Evolutionary conservation across 2,797 vertebrate genomes (phyloP).

Genomic region (Triplophysa yarkandensis): DNA sequence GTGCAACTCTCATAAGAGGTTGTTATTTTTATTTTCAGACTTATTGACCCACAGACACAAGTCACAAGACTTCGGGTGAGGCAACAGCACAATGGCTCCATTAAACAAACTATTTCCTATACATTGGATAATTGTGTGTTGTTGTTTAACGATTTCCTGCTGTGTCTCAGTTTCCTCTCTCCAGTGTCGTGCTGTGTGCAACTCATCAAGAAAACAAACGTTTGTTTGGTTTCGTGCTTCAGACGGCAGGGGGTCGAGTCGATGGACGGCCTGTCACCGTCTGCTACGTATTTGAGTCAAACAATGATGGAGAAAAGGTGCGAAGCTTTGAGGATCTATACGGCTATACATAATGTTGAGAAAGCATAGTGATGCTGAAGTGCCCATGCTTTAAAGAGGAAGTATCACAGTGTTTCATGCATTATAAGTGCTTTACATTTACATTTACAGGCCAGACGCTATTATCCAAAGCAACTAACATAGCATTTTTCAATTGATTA

Average conservation of each 20-base stretch:
- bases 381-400: too few species aligned
- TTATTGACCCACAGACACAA: conserved; percentile 98
- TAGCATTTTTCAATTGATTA: too few species aligned
- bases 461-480: too few species aligned
- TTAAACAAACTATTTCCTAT: background rate
- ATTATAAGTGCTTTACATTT: too few species aligned
- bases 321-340: background rate
- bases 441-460: too few species aligned
- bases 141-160: background rate
- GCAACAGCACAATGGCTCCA: conserved; percentile 34
- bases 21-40: conserved; percentile 73
- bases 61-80: conserved; percentile 93
- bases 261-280: conserved; percentile 79
- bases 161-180: conserved; percentile 86
- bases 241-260: conserved; percentile 73
- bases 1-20: background rate
- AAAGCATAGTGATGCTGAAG: too few species aligned
- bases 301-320: conserved; percentile 98
- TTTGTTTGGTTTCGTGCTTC: conserved; percentile 93
- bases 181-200: conserved; percentile 83
- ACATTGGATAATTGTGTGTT: background rate
- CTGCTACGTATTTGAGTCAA: conserved; percentile 98
- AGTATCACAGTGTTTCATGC: too few species aligned
- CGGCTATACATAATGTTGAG: background rate
- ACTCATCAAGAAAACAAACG: conserved; percentile 96